phyloP scores from a whole-genome alignment of 1,140 invertebrate species.

The Ylistrum balloti region DNA sequence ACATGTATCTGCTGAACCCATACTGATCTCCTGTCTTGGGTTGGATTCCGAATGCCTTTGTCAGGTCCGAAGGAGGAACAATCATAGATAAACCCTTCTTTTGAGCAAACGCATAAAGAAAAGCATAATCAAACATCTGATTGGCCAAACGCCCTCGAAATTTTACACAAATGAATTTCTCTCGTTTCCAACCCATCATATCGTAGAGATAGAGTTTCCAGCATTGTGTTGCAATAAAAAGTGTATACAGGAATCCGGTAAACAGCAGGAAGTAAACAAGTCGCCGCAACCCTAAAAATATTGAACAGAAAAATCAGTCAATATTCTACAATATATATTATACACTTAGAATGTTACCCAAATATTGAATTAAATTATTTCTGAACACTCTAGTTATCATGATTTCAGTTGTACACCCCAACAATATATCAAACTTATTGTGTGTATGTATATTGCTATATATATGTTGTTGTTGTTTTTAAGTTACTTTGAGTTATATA shows the following conservation, averaged over 20 bases:
- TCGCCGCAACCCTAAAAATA: background rate
- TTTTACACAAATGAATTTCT: conserved; percentile 50
- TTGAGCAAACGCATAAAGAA: conserved; percentile 48
- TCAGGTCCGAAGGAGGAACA: conserved; percentile 1
- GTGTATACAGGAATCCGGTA: background rate
- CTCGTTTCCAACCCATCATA: background rate
- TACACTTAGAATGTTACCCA: too few relatives aligned
- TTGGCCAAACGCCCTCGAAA: conserved; percentile 50
- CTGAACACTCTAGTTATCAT: too few relatives aligned
- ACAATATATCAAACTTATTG: too few relatives aligned
- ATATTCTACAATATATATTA: too few relatives aligned
- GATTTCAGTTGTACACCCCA: too few relatives aligned
- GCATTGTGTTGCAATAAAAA: background rate
- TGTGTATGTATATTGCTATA: too few relatives aligned
- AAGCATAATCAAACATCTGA: conserved; percentile 60
- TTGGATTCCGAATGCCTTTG: conserved; percentile 41
- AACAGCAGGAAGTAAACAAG: background rate
- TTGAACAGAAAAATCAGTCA: background rate
- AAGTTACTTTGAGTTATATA: too few relatives aligned
- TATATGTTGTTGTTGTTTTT: too few relatives aligned
- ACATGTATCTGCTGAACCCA: conserved; percentile 28
- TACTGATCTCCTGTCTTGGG: conserved; percentile 29
- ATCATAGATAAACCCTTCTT: conserved; percentile 42
- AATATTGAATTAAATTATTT: too few relatives aligned
- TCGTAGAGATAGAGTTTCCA: conserved; percentile 21